Conservation (phyloP, 2,888 invertebrate genomes). For the Perizoma affinitatum region DNA sequence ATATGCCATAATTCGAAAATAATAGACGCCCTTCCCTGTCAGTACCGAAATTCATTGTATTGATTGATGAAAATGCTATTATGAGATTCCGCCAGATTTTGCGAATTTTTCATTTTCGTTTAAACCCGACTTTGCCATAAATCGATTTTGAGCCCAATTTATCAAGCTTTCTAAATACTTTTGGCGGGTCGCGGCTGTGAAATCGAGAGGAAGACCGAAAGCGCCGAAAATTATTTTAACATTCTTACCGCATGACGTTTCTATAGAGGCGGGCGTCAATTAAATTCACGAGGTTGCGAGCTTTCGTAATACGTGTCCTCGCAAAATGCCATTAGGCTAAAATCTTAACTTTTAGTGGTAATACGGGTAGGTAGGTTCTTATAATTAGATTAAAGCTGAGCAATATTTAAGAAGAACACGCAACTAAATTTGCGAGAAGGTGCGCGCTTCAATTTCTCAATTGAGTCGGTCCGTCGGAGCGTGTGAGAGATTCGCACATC, state of each 20-base stretch:
- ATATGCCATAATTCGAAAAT: conserved; percentile 64
- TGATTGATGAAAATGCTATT: conserved; percentile 78
- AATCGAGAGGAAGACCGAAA: conserved; percentile 65
- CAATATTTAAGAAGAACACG: conserved; percentile 44
- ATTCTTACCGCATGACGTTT: conserved; percentile 57
- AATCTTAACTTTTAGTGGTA: conserved; percentile 47
- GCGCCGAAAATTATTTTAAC: conserved; percentile 61
- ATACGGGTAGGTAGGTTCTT: conserved; percentile 19
- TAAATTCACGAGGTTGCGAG: conserved; percentile 56
- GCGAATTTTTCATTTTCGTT: conserved; percentile 74
- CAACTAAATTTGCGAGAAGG: conserved; percentile 60
- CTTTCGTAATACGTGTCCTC: conserved; percentile 51
- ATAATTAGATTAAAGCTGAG: conserved; percentile 36
- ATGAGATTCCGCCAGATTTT: conserved; percentile 71
- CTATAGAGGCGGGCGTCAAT: conserved; percentile 53
- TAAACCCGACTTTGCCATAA: conserved; percentile 67
- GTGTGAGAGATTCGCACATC: conserved; percentile 74
- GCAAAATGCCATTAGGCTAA: conserved; percentile 52
- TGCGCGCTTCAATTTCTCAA: conserved; percentile 78
- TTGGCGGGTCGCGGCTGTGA: conserved; percentile 59
- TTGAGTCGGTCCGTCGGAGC: conserved; percentile 75
- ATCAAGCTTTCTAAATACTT: conserved; percentile 73
- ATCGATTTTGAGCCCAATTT: conserved; percentile 74
- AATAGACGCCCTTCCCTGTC: conserved; percentile 58
- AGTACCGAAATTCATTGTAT: conserved; percentile 67